Conservation (phyloP, 2,113 vertebrate species). For the Ciconia stormi region DNA sequence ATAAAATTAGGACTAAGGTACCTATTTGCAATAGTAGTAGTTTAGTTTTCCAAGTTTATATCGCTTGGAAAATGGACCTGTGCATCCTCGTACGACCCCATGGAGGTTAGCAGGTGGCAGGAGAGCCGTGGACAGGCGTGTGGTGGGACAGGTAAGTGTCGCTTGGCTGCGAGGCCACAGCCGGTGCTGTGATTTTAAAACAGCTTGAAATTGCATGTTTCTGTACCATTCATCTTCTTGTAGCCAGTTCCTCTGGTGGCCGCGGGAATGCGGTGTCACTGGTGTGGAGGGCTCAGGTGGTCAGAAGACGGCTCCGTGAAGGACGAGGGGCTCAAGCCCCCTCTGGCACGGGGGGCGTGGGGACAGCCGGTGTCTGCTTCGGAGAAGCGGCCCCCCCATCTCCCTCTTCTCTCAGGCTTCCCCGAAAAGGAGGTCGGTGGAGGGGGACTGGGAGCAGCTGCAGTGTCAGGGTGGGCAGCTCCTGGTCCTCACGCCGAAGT, state of each 20-base stretch:
- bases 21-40: background rate
- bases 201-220: background rate
- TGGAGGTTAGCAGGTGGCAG: background rate
- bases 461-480: fast-evolving
- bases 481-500: fast-evolving
- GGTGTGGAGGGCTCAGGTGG: background rate
- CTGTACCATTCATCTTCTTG: background rate
- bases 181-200: background rate
- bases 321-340: background rate
- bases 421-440: background rate
- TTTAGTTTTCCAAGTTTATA: background rate
- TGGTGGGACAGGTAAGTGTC: background rate
- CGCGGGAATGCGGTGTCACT: fast-evolving
- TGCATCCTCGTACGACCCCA: background rate
- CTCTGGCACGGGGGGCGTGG: fast-evolving
- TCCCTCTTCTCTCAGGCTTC: background rate
- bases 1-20: background rate
- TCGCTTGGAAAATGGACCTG: background rate
- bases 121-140: fast-evolving
- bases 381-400: background rate
- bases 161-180: background rate
- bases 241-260: background rate
- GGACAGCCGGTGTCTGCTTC: background rate
- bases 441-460: fast-evolving
- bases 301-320: background rate